phyloP scores from a whole-genome alignment of 2,888 invertebrate genomes.

The Cheiracanthium punctorium region DNA sequence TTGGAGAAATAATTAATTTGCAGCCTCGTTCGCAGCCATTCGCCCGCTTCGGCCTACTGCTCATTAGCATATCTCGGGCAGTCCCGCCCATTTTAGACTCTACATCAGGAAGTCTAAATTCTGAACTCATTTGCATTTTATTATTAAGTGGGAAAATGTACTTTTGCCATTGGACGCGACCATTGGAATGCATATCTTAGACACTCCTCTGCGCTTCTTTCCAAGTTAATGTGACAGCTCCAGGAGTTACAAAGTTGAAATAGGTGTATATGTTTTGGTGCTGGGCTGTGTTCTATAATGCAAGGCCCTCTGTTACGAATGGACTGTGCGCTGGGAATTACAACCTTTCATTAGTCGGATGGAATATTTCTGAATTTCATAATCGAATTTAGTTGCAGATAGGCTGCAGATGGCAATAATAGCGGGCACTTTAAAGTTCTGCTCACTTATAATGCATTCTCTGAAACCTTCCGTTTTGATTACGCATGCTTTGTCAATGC shows the following conservation, averaged over 20 bases:
- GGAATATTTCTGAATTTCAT: neutral
- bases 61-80: constrained; percentile 52
- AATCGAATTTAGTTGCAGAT: neutral
- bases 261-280: neutral
- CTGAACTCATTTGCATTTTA: constrained; percentile 42
- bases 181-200: neutral
- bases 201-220: neutral
- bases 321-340: neutral
- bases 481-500: too few species aligned
- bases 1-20: constrained; percentile 61
- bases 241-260: neutral
- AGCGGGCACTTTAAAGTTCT: neutral
- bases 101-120: constrained; percentile 20
- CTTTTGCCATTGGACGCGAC: constrained; percentile 21
- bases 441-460: neutral
- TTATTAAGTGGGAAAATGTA: constrained; percentile 9
- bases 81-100: constrained; percentile 47
- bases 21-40: constrained; percentile 33
- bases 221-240: neutral
- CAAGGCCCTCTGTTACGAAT: neutral
- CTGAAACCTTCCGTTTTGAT: neutral
- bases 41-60: constrained; percentile 21
- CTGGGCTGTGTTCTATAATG: neutral
- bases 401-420: neutral
- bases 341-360: neutral